Percentiles rank a stretch among this genome's conserved stretches.
Evolutionary conservation across 2,888 invertebrate genomes (phyloP).

Genomic region (Gymnocheta viridis): DNA sequence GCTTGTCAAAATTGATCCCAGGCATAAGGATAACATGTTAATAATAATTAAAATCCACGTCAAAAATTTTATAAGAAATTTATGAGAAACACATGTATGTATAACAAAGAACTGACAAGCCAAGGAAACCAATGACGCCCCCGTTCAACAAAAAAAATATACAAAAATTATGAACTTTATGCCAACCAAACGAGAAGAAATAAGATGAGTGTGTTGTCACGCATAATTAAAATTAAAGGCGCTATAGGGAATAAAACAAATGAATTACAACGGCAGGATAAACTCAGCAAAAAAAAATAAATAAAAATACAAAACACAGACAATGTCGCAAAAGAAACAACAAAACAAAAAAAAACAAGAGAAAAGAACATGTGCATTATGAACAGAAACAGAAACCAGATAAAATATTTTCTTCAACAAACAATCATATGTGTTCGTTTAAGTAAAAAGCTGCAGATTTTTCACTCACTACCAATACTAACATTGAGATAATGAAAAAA

Average conservation of each 20-base stretch:
- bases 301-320: neutral
- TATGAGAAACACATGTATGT: neutral
- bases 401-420: slow-evolving; percentile 13
- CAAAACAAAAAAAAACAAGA: slow-evolving; percentile 16
- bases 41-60: slow-evolving; percentile 61
- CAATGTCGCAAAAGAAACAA: neutral
- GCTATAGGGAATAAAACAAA: slow-evolving; percentile 80
- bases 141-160: neutral
- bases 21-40: slow-evolving; percentile 43
- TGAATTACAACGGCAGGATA: slow-evolving; percentile 74
- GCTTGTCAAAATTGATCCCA: slow-evolving; percentile 40
- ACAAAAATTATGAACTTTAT: slow-evolving; percentile 39
- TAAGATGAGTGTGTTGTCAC: slow-evolving; percentile 77
- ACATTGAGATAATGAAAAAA: slow-evolving; percentile 3
- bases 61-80: slow-evolving; percentile 31
- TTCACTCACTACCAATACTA: slow-evolving; percentile 34
- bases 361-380: slow-evolving; percentile 48
- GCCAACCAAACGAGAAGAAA: neutral
- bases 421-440: slow-evolving; percentile 1
- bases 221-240: slow-evolving; percentile 81
- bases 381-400: slow-evolving; percentile 26
- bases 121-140: neutral
- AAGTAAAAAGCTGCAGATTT: slow-evolving; percentile 22
- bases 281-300: slow-evolving; percentile 52
- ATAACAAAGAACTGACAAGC: neutral